Percentiles rank a stretch among this genome's conserved stretches.
Conservation (phyloP, 1,140 invertebrate species). For the Pteromalus puparum region DNA sequence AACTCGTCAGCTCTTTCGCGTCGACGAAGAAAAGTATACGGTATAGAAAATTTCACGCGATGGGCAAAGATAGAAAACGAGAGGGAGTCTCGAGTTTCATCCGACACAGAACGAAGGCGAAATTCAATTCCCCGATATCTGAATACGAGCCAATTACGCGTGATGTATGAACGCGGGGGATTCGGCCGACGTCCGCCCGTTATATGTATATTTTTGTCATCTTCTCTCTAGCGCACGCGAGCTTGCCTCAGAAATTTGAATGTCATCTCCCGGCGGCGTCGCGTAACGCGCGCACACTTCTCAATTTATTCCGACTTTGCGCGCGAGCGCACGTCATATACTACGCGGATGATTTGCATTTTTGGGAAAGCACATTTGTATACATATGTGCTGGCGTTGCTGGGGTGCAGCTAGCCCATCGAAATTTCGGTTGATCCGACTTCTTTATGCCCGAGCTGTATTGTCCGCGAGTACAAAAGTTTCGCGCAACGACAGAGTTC, state of each 20-base stretch:
- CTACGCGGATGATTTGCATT: slow-evolving; percentile 68
- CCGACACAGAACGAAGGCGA: slow-evolving; percentile 55
- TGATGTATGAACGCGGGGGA: slow-evolving; percentile 59
- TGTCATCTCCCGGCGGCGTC: slow-evolving; percentile 63
- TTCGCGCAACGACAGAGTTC: neutral
- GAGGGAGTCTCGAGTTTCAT: slow-evolving; percentile 46
- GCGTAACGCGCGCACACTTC: slow-evolving; percentile 58
- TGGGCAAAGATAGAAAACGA: slow-evolving; percentile 35
- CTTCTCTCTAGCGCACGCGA: slow-evolving; percentile 56
- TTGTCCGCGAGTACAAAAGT: neutral
- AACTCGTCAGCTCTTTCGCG: no score
- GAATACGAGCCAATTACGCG: slow-evolving; percentile 71
- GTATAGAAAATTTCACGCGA: neutral
- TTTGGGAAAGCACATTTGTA: slow-evolving; percentile 56
- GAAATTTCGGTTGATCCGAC: slow-evolving; percentile 23
- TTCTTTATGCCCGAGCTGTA: neutral
- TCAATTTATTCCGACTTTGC: slow-evolving; percentile 67
- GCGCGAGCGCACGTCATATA: slow-evolving; percentile 22
- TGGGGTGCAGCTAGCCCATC: neutral
- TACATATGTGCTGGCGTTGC: neutral
- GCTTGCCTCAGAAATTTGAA: slow-evolving; percentile 63
- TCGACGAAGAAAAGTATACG: neutral
- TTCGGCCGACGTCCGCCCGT: slow-evolving; percentile 19
- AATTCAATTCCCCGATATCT: slow-evolving; percentile 69
- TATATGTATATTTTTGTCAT: slow-evolving; percentile 69